phyloP scores from a whole-genome alignment of 2,888 invertebrate species.

The Physocephala rufipes region DNA sequence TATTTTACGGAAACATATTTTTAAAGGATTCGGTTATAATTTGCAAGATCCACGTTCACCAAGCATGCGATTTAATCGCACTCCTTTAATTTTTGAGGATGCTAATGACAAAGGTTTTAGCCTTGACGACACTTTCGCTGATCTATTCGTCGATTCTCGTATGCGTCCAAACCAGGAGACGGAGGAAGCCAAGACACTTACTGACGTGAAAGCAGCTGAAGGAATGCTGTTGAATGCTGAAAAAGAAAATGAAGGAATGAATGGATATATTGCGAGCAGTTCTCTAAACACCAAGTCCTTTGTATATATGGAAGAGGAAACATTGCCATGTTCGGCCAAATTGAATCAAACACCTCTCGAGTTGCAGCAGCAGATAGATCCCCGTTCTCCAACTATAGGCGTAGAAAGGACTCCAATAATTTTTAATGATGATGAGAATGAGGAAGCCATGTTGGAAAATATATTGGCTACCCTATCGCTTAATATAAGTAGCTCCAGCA shows the following conservation, averaged over 20 bases:
- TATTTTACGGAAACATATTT: conserved; percentile 55
- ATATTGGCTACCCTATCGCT: conserved; percentile 57
- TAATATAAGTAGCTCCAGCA: conserved; percentile 54
- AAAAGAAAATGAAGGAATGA: neutral
- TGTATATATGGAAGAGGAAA: conserved; percentile 46
- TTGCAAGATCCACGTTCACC: conserved; percentile 61
- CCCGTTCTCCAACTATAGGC: conserved; percentile 60
- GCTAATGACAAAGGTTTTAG: conserved; percentile 55
- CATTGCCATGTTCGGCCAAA: conserved; percentile 47
- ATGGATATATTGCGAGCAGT: neutral
- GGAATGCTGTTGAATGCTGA: conserved; percentile 2
- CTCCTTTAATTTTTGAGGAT: conserved; percentile 58
- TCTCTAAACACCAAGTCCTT: conserved; percentile 9
- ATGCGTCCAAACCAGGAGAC: conserved; percentile 38
- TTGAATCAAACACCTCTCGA: conserved; percentile 41
- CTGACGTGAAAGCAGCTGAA: neutral
- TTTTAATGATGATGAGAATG: conserved; percentile 55
- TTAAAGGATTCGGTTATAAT: conserved; percentile 55
- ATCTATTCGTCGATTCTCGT: conserved; percentile 59
- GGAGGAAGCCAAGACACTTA: neutral
- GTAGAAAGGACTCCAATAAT: conserved; percentile 62
- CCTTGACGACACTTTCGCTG: conserved; percentile 61
- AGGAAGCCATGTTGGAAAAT: conserved; percentile 59
- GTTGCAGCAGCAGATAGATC: conserved; percentile 52
- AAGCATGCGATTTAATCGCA: conserved; percentile 54